Percentiles rank a stretch among this genome's conserved stretches.
Conservation (phyloP, 1,140 invertebrate genomes). For the Lamellibrachia luymesi region DNA sequence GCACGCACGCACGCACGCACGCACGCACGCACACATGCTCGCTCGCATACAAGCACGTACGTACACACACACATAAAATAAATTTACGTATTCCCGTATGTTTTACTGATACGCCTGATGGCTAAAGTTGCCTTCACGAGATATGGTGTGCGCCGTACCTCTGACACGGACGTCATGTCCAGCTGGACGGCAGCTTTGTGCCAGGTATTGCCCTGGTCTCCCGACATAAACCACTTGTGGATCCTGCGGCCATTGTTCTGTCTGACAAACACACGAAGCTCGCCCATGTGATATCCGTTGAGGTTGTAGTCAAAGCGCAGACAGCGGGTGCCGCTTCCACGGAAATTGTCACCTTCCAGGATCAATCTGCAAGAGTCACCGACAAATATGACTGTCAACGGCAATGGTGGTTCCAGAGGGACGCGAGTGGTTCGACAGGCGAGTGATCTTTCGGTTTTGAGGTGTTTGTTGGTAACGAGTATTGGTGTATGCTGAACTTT, state of each 20-base stretch:
- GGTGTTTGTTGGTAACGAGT: background rate
- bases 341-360: slow-evolving; percentile 20
- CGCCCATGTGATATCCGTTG: slow-evolving; percentile 25
- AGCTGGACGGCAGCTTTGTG: slow-evolving; percentile 15
- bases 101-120: background rate
- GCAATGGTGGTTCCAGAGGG: too few species aligned
- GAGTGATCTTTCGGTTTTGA: background rate
- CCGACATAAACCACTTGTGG: slow-evolving; percentile 12
- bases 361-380: slow-evolving; percentile 17
- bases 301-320: slow-evolving; percentile 22
- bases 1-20: background rate
- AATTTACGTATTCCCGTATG: background rate
- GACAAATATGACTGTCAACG: background rate
- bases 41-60: background rate
- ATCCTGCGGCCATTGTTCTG: background rate
- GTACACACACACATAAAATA: background rate
- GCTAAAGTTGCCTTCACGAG: too few species aligned
- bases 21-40: too few species aligned
- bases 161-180: slow-evolving; percentile 21
- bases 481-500: background rate
- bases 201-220: slow-evolving; percentile 20
- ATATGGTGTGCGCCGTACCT: background rate
- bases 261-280: slow-evolving; percentile 6
- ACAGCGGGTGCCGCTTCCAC: slow-evolving; percentile 8
- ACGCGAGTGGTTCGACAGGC: background rate